A percentile compares a stretch with the other conserved stretches of the same genome.
Evolutionary conservation across 2,113 vertebrate genomes (phyloP).

Genomic region (Nycticebus coucang): DNA sequence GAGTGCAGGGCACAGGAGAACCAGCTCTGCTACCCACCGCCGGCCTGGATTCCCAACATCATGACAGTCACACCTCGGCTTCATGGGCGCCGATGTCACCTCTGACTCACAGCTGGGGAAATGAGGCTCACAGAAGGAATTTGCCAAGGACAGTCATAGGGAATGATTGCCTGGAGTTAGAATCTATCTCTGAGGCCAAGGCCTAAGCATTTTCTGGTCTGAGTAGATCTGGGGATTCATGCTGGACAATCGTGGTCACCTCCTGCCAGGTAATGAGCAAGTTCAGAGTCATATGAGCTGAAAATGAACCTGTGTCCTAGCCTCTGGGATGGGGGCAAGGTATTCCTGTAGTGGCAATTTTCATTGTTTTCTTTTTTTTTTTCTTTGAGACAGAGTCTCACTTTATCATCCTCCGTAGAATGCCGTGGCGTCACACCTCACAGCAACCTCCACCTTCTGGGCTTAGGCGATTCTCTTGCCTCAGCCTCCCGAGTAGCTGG

Average conservation of each 20-base stretch:
- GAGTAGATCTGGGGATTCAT: neutral
- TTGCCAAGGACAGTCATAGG: neutral
- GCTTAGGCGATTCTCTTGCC: too few relatives aligned
- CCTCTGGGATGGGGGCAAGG: accelerated
- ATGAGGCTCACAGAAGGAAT: accelerated
- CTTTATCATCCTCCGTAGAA: too few relatives aligned
- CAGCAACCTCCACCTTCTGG: too few relatives aligned
- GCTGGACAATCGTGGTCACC: accelerated
- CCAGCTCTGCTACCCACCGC: accelerated
- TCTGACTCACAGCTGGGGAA: neutral
- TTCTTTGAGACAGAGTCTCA: too few relatives aligned
- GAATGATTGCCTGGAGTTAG: neutral
- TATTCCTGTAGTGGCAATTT: accelerated
- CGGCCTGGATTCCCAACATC: accelerated
- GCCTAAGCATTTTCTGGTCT: accelerated
- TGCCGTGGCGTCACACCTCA: too few relatives aligned
- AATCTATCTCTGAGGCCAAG: neutral
- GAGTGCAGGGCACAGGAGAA: accelerated
- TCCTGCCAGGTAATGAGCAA: accelerated
- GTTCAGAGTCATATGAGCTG: accelerated
- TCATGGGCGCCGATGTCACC: accelerated
- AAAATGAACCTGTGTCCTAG: accelerated
- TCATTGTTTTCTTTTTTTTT: accelerated
- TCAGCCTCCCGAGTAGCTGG: too few relatives aligned
- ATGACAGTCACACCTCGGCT: accelerated